phyloP scores from a whole-genome alignment of 2,797 vertebrate species.

The Martes flavigula region DNA sequence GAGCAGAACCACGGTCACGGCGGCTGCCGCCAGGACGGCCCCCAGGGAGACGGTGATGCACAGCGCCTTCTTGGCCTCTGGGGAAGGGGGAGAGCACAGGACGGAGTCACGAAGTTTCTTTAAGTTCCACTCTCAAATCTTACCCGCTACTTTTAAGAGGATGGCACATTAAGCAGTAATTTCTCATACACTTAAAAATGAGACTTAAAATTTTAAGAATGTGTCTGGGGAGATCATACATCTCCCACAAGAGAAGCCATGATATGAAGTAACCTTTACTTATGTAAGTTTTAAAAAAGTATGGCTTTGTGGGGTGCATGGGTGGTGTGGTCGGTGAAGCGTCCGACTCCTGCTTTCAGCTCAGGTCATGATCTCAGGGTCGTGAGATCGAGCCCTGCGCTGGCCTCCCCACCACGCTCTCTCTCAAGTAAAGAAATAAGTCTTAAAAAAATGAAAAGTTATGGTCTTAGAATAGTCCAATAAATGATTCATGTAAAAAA shows the following conservation, averaged over 20 bases:
- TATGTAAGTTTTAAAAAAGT: neutral
- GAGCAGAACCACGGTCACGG: slow-evolving; percentile 83
- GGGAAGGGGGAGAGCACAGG: neutral
- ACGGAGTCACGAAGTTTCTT: fast-evolving
- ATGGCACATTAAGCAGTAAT: too few species aligned
- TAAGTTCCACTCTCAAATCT: neutral
- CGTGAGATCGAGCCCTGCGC: neutral
- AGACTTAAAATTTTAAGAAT: neutral
- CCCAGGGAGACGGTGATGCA: slow-evolving; percentile 74
- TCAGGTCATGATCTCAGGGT: neutral
- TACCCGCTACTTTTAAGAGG: too few species aligned
- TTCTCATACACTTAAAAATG: neutral
- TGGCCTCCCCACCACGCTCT: neutral
- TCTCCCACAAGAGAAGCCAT: neutral
- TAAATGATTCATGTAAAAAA: neutral
- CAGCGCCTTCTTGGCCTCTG: slow-evolving; percentile 83
- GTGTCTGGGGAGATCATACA: neutral
- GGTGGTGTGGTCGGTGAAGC: fast-evolving
- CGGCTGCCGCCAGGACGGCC: slow-evolving; percentile 78
- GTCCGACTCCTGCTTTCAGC: neutral
- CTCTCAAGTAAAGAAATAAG: too few species aligned
- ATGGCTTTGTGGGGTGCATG: neutral
- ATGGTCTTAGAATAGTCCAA: neutral
- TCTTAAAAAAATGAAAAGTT: neutral
- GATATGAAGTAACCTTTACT: neutral